Evolutionary conservation across 2,113 vertebrate species (phyloP), one percentile per base, ranked within the genome.

Genomic region (Megaceryle torquata): DNA sequence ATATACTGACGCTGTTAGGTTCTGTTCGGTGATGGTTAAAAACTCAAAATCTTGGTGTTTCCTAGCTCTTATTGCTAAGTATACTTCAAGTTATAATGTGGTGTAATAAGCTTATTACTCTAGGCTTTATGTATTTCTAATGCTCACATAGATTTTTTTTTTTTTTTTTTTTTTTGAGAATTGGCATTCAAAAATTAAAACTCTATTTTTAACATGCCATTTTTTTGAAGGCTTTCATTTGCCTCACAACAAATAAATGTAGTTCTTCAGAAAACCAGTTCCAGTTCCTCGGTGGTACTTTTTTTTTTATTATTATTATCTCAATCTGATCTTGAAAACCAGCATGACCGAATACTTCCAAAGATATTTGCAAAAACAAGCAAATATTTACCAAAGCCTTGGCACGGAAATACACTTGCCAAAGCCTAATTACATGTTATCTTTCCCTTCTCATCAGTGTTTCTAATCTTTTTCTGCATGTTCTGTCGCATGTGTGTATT

Each of bases 401-500:
- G 86, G 77, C 89, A 81, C 76, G 84, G 90, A 95, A 95, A 77
- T 86, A 93, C 22, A 75, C 82, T 86, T 91, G 43, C 80, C 77
- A 87, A 92, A 91, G 83, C 80, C 80, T 87, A 39, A 82, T 80
- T 86, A 81, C 70, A 53, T 89, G 61, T 95, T 95, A 65, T n/a
- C 71, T 92, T 95, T 88, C 56, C 75, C 82, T 79, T 95, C 43
- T 93, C 96, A 93, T 95, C 72, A 70, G 9, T 87, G 84, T 87
- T 89, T 57, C 77, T 88, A 37, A 82, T 44, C 69, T 91, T 86
- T 76, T 91, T 91, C 57, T 97, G 96, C 96, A 96, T 96, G 92
- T 94, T 91, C 53, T 82, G 72, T 95, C 93, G 95, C 95, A 96
- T 95, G 83, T 96, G 39, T 93, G 48, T 94, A 26, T 85, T 95